Evolutionary conservation across 92 coral and sea anemone species (phyloP).

Genomic region (Heteractis magnifica): DNA sequence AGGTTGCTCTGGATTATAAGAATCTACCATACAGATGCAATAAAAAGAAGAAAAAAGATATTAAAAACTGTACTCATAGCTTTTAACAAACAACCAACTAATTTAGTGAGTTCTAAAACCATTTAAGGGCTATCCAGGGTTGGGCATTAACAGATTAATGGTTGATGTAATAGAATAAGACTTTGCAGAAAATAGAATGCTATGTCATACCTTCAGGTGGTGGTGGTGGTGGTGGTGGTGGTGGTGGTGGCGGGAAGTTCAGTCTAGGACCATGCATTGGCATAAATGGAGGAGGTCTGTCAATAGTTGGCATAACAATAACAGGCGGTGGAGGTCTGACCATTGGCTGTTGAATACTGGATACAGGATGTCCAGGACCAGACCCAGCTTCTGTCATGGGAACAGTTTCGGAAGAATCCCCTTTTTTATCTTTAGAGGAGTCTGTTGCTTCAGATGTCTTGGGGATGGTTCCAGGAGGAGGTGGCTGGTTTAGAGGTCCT

Average conservation of each 20-base stretch:
- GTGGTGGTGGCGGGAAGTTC: background rate
- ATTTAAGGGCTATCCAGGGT: too few species aligned
- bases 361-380: slow-evolving; percentile 47
- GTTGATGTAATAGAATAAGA: too few species aligned
- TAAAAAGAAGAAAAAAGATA: background rate
- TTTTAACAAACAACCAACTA: too few species aligned
- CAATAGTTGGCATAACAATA: slow-evolving; percentile 18
- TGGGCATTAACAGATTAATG: too few species aligned
- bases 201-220: slow-evolving; percentile 66
- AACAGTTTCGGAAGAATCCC: slow-evolving; percentile 25
- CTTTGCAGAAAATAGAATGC: background rate
- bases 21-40: slow-evolving; percentile 37
- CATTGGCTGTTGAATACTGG: slow-evolving; percentile 30
- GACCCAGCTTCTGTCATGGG: slow-evolving; percentile 29
- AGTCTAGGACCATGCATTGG: slow-evolving; percentile 50
- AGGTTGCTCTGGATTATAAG: slow-evolving; percentile 98
- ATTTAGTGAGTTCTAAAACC: too few species aligned
- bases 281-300: slow-evolving; percentile 40
- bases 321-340: slow-evolving; percentile 32
- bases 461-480: slow-evolving; percentile 60
- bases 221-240: too few species aligned
- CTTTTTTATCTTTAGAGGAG: slow-evolving; percentile 35
- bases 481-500: slow-evolving; percentile 64
- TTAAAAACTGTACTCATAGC: background rate
- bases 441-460: slow-evolving; percentile 43